phyloP scores from a whole-genome alignment of 2,797 vertebrate species.

The Geotrypetes seraphini region DNA sequence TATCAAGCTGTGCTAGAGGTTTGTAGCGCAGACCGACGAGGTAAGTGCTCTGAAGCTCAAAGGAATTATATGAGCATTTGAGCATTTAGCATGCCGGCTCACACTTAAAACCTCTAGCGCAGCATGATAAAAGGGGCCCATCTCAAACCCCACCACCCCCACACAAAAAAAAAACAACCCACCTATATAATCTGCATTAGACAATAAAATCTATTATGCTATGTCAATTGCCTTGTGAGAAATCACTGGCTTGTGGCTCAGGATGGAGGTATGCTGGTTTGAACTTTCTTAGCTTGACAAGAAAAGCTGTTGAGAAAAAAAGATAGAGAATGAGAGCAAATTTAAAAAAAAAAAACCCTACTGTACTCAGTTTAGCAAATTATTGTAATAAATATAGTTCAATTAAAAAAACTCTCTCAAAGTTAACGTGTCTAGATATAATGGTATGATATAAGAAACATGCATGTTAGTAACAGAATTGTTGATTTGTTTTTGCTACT shows the following conservation, averaged over 20 bases:
- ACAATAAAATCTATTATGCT: slow-evolving; percentile 19
- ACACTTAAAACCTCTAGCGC: no score
- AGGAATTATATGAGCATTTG: no score
- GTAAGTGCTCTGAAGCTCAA: no score
- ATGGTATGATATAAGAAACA: no score
- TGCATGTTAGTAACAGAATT: no score
- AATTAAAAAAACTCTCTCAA: no score
- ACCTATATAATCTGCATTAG: slow-evolving; percentile 20
- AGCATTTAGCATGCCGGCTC: no score
- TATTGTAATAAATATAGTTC: neutral
- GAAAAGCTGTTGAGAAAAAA: slow-evolving; percentile 66
- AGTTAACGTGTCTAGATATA: no score
- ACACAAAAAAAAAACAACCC: slow-evolving; percentile 14
- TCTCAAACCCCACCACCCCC: no score
- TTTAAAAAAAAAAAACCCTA: slow-evolving; percentile 21
- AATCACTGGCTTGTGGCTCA: slow-evolving; percentile 8
- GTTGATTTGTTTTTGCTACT: slow-evolving; percentile 6
- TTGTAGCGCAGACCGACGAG: no score
- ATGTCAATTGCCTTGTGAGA: slow-evolving; percentile 16
- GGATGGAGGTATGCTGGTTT: slow-evolving; percentile 21
- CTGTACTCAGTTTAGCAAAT: neutral
- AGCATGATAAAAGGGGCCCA: no score
- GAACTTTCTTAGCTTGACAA: slow-evolving; percentile 79
- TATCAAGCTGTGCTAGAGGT: no score
- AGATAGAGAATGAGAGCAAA: slow-evolving; percentile 25